Evolutionary conservation across 2,113 vertebrate species (phyloP).

Genomic region (Sander lucioperca): DNA sequence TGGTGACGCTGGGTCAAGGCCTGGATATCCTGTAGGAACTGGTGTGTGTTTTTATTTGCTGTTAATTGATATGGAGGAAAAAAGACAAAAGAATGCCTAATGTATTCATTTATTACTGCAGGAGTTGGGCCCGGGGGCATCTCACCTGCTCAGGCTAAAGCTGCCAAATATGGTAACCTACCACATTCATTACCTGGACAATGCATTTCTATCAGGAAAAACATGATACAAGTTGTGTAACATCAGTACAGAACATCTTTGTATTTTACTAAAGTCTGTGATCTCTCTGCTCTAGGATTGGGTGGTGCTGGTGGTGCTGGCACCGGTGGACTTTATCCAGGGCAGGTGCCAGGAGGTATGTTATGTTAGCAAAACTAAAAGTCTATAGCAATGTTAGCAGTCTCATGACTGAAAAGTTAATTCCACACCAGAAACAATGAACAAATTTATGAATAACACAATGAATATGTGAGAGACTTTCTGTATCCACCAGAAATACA

Average conservation of each 20-base stretch:
- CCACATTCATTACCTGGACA: not conserved
- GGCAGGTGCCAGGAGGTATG: conserved; percentile 65
- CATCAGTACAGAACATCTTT: not conserved
- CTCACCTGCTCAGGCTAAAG: conserved; percentile 87
- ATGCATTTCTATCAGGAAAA: not conserved
- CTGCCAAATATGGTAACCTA: conserved; percentile 85
- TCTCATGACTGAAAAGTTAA: no score
- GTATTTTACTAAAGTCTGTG: conserved; percentile 25
- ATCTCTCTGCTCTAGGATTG: conserved; percentile 47
- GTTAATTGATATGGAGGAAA: not conserved
- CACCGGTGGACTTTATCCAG: conserved; percentile 58
- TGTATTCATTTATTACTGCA: conserved; percentile 22
- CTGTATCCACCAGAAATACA: no score
- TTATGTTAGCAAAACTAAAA: not conserved
- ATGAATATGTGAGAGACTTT: no score
- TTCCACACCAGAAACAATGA: no score
- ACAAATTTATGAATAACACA: no score
- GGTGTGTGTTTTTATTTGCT: conserved; percentile 79
- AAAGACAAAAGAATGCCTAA: not conserved
- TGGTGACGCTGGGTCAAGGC: conserved; percentile 81
- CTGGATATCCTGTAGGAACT: conserved; percentile 93
- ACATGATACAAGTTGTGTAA: not conserved
- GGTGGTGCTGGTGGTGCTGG: conserved; percentile 18
- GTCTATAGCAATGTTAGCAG: not conserved
- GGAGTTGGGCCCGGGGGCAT: conserved; percentile 82